Conservation (phyloP, 2,797 vertebrate genomes). For the Amblyopsis hoosieri region DNA sequence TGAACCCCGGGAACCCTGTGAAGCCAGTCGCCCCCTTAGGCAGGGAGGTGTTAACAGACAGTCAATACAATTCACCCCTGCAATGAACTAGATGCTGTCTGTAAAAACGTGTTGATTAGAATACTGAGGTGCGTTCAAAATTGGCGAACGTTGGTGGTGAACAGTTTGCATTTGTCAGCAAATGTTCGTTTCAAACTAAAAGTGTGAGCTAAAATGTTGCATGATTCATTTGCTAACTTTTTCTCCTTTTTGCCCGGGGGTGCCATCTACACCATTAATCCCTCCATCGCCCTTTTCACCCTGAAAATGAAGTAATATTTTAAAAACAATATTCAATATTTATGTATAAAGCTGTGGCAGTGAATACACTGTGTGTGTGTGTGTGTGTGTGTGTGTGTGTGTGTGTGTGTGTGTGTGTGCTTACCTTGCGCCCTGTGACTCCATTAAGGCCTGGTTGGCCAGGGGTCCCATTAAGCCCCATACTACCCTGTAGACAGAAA, state of each 20-base stretch:
- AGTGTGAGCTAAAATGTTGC: too few relatives aligned
- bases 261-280: constrained; percentile 69
- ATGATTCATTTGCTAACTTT: constrained; percentile 73
- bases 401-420: not conserved
- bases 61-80: not conserved
- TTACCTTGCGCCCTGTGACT: constrained; percentile 79
- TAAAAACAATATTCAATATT: not conserved
- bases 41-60: constrained; percentile 5
- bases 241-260: constrained; percentile 80
- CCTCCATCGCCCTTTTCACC: constrained; percentile 82
- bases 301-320: constrained; percentile 53
- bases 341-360: not conserved
- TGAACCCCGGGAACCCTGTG: constrained; percentile 85
- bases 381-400: not conserved
- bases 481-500: constrained; percentile 75
- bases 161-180: too few relatives aligned
- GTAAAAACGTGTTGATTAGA: too few relatives aligned
- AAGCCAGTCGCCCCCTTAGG: constrained; percentile 83
- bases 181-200: too few relatives aligned
- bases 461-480: constrained; percentile 74
- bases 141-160: too few relatives aligned
- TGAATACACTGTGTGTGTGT: not conserved
- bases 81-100: too few relatives aligned
- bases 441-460: constrained; percentile 81
- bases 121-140: too few relatives aligned